Evolutionary conservation across 2,888 invertebrate species (phyloP).

Genomic region (Amphipoea oculea): DNA sequence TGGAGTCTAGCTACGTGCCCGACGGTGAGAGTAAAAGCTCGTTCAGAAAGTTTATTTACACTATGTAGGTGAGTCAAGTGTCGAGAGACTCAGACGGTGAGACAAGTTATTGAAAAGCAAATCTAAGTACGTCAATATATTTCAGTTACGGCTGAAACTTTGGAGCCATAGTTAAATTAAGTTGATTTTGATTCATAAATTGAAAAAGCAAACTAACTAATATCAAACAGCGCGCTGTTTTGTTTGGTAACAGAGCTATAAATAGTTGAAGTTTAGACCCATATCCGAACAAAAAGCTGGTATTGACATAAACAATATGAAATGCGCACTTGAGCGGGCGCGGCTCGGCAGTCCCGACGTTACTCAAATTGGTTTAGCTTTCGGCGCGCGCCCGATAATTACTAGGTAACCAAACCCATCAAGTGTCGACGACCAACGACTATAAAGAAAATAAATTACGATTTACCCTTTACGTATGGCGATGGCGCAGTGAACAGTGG

Average conservation of each 20-base stretch:
- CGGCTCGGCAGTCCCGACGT: constrained; percentile 71
- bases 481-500: constrained; percentile 73
- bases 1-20: background rate
- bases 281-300: constrained; percentile 78
- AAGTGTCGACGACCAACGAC: constrained; percentile 77
- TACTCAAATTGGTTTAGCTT: constrained; percentile 84
- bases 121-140: background rate
- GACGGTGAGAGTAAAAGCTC: constrained; percentile 12
- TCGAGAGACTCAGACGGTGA: constrained; percentile 1
- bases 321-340: constrained; percentile 84
- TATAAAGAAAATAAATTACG: constrained; percentile 88
- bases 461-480: constrained; percentile 78
- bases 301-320: constrained; percentile 87
- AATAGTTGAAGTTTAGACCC: constrained; percentile 76
- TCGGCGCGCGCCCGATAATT: constrained; percentile 87
- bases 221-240: constrained; percentile 56
- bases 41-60: constrained; percentile 25
- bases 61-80: background rate
- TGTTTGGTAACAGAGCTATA: constrained; percentile 74
- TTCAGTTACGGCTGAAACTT: background rate
- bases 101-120: background rate
- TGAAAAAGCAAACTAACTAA: constrained; percentile 6
- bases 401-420: constrained; percentile 84
- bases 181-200: constrained; percentile 11
- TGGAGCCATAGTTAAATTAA: background rate